phyloP scores from a whole-genome alignment of 1,140 invertebrate species.

The Temnothorax nylanderi region DNA sequence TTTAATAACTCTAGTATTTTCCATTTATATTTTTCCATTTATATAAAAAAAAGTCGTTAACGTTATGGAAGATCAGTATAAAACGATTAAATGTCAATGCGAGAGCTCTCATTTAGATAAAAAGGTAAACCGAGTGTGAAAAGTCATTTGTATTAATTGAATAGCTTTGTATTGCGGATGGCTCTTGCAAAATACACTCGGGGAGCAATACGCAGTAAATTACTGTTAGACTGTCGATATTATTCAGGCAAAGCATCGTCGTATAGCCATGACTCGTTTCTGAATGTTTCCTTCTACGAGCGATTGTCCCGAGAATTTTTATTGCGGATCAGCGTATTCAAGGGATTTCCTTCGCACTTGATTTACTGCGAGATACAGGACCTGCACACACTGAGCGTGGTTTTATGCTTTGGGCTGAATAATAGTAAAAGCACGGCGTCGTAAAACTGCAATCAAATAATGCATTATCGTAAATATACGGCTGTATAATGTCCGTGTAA shows the following conservation, averaged over 20 bases:
- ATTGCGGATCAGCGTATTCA: constrained; percentile 72
- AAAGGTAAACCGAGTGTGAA: constrained; percentile 26
- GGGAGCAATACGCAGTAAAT: constrained; percentile 45
- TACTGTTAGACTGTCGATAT: constrained; percentile 62
- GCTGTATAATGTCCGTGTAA: constrained; percentile 61
- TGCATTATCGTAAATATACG: constrained; percentile 78
- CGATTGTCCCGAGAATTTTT: constrained; percentile 64
- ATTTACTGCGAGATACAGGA: constrained; percentile 70
- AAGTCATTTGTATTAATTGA: constrained; percentile 30
- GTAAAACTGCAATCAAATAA: constrained; percentile 79
- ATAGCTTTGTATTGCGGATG: constrained; percentile 25
- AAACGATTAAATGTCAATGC: constrained; percentile 10
- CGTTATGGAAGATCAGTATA: not conserved
- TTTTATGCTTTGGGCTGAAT: constrained; percentile 65
- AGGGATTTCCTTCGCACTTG: constrained; percentile 65
- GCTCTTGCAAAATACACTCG: constrained; percentile 28
- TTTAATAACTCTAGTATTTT: constrained; percentile 8
- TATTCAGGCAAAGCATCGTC: constrained; percentile 30
- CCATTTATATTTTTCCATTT: not conserved
- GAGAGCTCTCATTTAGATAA: constrained; percentile 7
- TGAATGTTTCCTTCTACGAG: constrained; percentile 23
- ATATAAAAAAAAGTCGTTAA: not conserved
- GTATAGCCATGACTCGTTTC: constrained; percentile 22
- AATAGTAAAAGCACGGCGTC: constrained; percentile 75
- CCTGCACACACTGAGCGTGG: constrained; percentile 29